phyloP scores from a whole-genome alignment of 2,888 invertebrate genomes.

The Ramazzottius varieornatus region DNA sequence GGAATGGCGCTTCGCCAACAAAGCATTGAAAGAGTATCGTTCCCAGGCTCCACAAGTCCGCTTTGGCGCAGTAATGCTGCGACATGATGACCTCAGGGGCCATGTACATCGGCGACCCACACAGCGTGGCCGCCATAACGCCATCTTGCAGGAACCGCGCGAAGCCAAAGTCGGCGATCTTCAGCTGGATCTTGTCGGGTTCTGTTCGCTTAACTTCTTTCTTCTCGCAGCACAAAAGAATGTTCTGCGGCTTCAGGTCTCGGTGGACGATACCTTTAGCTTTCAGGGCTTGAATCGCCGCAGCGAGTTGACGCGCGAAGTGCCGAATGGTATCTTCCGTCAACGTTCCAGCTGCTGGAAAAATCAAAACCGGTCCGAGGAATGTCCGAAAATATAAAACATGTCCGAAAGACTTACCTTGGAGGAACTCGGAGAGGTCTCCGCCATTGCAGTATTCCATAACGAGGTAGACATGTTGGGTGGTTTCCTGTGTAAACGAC shows the following conservation, averaged over 20 bases:
- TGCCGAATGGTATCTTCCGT: slow-evolving; percentile 87
- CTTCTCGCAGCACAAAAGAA: slow-evolving; percentile 53
- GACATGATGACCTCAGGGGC: slow-evolving; percentile 99
- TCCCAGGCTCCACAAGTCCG: slow-evolving; percentile 94
- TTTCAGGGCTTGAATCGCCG: slow-evolving; percentile 86
- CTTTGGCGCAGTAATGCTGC: slow-evolving; percentile 88
- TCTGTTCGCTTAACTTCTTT: slow-evolving; percentile 34
- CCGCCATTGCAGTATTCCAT: slow-evolving; percentile 99
- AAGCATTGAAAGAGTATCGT: slow-evolving; percentile 96
- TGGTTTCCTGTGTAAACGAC: slow-evolving; percentile 45
- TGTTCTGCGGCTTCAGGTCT: slow-evolving; percentile 97
- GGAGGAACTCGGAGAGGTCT: slow-evolving; percentile 86
- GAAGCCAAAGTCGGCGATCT: slow-evolving; percentile 98
- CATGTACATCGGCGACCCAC: slow-evolving; percentile 99
- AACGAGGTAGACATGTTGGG: slow-evolving; percentile 76
- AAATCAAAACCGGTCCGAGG: slow-evolving; percentile 7
- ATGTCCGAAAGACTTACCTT: slow-evolving; percentile 28
- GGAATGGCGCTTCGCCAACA: slow-evolving; percentile 88
- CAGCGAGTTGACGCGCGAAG: slow-evolving; percentile 85
- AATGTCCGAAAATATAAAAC: background rate
- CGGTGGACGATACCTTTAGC: slow-evolving; percentile 93
- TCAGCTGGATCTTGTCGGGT: slow-evolving; percentile 63
- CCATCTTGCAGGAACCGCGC: slow-evolving; percentile 93
- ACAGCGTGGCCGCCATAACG: slow-evolving; percentile 95
- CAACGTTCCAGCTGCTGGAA: slow-evolving; percentile 55